Base-by-base conservation (phyloP, 2,888 invertebrate species). In the Camptogramma bilineatum region DNA sequence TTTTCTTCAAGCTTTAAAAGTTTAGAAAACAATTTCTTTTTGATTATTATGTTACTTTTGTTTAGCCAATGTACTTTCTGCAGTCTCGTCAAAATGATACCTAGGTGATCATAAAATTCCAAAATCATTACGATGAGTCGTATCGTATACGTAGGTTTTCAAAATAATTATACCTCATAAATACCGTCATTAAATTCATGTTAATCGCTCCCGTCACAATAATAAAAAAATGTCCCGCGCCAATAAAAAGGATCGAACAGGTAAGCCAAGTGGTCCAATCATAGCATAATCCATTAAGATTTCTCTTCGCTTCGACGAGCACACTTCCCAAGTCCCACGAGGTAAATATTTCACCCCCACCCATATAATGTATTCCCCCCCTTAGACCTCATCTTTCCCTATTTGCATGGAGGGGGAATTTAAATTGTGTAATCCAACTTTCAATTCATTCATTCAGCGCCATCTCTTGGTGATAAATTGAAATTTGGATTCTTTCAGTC, bases 381-480 rank as follows among this genome's bases (percentile, higher is more conserved):
- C 87, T 85, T 82, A 90, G 83, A 89, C 91, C 91, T 91, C 91
- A 91, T 90, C 92, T 90, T 91, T 90, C 88, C 91, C 92, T 92
- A 89, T 91, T 93, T 92, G 91, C 93, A 93, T 93, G 88, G 90
- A 89, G 91, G 91, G 91, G 87, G 91, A 92, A 91, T 92, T 93
- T 93, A 93, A 93, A 93, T 93, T 91, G 91, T 91, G 90, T 93
- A 92, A 93, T 93, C 91, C 91, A 93, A 93, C 93, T 93, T 93
- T 93, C 91, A 93, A 93, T 92, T 93, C 93, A 93, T 92, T 93
- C 92, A 91, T 89, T 90, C 90, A 87, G 75, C 90, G 91, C 91
- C 92, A 93, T 91, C 93, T 93, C 87, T 86, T 75, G 87, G 87
- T 88, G 88, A 91, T 92, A 91, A 91, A 92, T 92, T 93, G 90